Evolutionary conservation across 2,888 invertebrate species (phyloP), one percentile per base, ranked within the genome.

Genomic region (Tineola bisselliella): DNA sequence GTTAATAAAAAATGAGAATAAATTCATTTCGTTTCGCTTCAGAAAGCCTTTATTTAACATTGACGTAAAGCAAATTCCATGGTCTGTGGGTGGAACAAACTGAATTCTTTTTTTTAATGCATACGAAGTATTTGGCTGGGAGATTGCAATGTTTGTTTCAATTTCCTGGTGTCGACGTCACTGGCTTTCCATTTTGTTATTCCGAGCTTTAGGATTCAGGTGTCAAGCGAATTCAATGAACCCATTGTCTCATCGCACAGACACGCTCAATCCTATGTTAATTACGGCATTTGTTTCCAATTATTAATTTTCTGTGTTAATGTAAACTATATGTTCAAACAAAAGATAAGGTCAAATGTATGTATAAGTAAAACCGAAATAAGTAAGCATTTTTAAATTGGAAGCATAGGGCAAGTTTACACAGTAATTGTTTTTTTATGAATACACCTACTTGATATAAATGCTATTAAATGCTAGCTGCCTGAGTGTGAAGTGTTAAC

Each of bases 61-160:
- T 54, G 54, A 48, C 48, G 54, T 25, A 18, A 54, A 54, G 54
- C 25, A 54, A 54, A 54, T 54, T 18, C 54, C 25, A 54, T 18
- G 54, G 54, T 54, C 54, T 54, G 25, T 54, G 54, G 11, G n/a
- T 48, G 30, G 52, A 19, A 38, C 33, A 38, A 58, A 48, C 56
- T 25, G 60, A 61, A 62, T 61, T 44, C 62, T 48, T 54, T 54
- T 62, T 25, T 62, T 62, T 61, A 62, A 62, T 62, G 62, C 62
- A 62, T 56, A 56, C 54, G 48, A 60, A 44, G 61, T 62, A 58
- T 60, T 62, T 62, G 56, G 59, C 38, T 44, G 25, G 71, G 73
- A 77, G 75, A 78, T 78, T 77, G 79, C 77, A 75, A 78, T 83
- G 80, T 82, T 82, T 82, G 82, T 79, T 82, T 76, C 81, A 81